Conservation (phyloP, 2,113 vertebrate species). For the Sus scrofa region T2T-Sscrofa CM000820.6:99594501-99595000, state of each 20-base stretch:
- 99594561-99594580: background rate
- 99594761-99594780: background rate
- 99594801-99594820: background rate
- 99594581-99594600: background rate
- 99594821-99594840: background rate
- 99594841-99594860: background rate
- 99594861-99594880: background rate
- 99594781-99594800: background rate
- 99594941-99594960: background rate
- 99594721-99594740: background rate
- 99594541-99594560: background rate
- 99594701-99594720: background rate
- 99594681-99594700: background rate
- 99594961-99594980: background rate
- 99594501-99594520: background rate
- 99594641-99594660: background rate
- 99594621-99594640: background rate
- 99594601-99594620: conserved; percentile 6
- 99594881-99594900: background rate
- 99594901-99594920: background rate
- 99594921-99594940: background rate
- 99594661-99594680: background rate
- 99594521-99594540: background rate
- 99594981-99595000: background rate
- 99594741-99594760: background rate